phyloP scores from a whole-genome alignment of 2,113 vertebrate species.

The Lynx canadensis region DNA sequence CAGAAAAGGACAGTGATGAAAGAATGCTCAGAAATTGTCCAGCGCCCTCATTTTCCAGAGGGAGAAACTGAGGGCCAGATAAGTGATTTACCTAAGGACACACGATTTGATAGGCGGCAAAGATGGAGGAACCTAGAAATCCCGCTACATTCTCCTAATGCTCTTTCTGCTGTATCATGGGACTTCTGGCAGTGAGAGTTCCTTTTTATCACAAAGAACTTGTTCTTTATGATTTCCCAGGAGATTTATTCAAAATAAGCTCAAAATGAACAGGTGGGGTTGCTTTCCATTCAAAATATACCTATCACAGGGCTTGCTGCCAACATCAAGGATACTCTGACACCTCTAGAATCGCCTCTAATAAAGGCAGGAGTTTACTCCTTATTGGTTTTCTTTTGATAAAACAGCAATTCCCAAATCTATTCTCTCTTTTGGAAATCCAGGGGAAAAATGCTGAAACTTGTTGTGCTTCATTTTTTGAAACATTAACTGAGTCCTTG shows the following conservation, averaged over 20 bases:
- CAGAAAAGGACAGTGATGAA: background rate
- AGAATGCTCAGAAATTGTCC: background rate
- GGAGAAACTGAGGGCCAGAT: background rate
- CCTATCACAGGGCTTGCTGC: background rate
- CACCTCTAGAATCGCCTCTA: background rate
- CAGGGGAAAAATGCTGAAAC: conserved; percentile 11
- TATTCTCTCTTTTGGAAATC: background rate
- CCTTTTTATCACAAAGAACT: background rate
- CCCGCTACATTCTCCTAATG: background rate
- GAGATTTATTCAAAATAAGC: conserved; percentile 30
- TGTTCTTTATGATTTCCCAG: background rate
- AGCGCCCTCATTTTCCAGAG: background rate
- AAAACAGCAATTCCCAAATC: background rate
- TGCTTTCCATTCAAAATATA: background rate
- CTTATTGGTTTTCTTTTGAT: background rate
- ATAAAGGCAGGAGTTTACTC: background rate
- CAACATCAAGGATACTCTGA: background rate
- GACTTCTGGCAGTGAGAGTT: background rate
- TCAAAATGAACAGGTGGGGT: background rate
- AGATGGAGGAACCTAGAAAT: background rate
- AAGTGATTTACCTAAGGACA: background rate
- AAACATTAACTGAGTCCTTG: conserved; percentile 11
- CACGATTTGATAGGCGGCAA: background rate
- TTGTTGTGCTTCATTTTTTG: background rate
- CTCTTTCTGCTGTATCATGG: background rate